These are phyloP conservation scores for Stenotaenia linearis DNA, from an alignment of 2,888 invertebrate genomes.

Conservation along the genomic window DNA sequence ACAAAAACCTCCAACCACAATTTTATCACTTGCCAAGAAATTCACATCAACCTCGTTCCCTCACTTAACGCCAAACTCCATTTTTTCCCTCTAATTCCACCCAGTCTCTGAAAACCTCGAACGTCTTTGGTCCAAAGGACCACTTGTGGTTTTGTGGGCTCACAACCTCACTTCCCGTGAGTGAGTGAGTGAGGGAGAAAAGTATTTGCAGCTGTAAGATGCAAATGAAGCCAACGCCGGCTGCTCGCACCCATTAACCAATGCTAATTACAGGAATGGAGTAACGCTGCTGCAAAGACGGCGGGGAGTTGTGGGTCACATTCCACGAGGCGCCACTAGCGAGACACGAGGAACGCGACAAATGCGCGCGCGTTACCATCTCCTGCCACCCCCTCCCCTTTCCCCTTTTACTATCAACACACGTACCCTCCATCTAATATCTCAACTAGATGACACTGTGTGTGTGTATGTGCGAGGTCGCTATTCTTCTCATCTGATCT, in stretches of 20 bases:
- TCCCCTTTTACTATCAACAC: neutral
- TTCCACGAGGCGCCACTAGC: conserved; percentile 9
- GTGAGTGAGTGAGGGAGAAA: neutral
- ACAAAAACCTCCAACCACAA: neutral
- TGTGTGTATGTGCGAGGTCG: neutral
- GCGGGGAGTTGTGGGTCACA: neutral
- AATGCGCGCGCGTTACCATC: neutral
- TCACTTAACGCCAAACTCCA: neutral
- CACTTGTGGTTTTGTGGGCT: conserved; percentile 9
- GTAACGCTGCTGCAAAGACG: neutral
- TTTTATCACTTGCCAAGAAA: neutral
- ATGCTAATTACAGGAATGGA: neutral
- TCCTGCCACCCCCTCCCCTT: neutral
- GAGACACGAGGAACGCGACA: neutral
- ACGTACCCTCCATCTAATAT: neutral
- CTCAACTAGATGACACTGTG: neutral
- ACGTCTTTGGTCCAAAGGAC: conserved; percentile 4
- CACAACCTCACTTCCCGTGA: neutral
- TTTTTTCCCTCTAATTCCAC: neutral
- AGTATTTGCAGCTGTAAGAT: neutral
- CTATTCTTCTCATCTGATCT: neutral
- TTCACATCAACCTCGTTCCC: neutral
- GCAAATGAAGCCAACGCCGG: neutral
- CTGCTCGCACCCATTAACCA: conserved; percentile 9
- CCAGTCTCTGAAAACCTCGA: neutral